Evolutionary conservation across 2,888 invertebrate species (phyloP).

Genomic region (Diaperis boleti): DNA sequence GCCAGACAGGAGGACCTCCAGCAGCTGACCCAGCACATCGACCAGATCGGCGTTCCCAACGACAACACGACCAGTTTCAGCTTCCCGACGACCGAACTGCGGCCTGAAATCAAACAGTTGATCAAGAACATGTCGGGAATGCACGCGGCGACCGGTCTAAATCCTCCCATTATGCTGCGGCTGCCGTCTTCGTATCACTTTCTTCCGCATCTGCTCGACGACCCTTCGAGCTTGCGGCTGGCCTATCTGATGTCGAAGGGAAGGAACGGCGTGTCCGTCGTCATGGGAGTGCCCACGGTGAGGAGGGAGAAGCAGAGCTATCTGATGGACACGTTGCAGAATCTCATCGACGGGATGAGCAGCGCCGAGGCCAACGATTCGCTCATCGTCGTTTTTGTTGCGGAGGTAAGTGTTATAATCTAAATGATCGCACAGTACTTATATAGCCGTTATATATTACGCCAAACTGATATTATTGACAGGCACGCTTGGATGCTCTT

Average conservation of each 20-base stretch:
- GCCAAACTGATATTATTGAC: too few species aligned
- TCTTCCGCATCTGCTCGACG: constrained; percentile 86
- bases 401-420: constrained; percentile 75
- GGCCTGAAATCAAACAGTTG: constrained; percentile 60
- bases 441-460: too few species aligned
- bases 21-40: constrained; percentile 75
- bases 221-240: constrained; percentile 81
- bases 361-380: constrained; percentile 80
- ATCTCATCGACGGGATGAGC: constrained; percentile 84
- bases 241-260: constrained; percentile 82
- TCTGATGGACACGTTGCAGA: constrained; percentile 85
- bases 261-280: constrained; percentile 81
- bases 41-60: constrained; percentile 62
- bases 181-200: constrained; percentile 87
- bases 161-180: constrained; percentile 69
- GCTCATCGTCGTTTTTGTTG: constrained; percentile 87
- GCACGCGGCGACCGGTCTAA: constrained; percentile 66
- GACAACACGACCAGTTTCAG: constrained; percentile 55
- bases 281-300: constrained; percentile 92
- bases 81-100: constrained; percentile 59
- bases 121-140: constrained; percentile 68
- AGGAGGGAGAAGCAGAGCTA: constrained; percentile 90
- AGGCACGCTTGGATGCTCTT: too few species aligned
- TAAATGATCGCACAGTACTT: too few species aligned
- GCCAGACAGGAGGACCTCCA: constrained; percentile 83